Conservation (phyloP, 2,797 vertebrate species). For the Centroberyx gerrardi region DNA sequence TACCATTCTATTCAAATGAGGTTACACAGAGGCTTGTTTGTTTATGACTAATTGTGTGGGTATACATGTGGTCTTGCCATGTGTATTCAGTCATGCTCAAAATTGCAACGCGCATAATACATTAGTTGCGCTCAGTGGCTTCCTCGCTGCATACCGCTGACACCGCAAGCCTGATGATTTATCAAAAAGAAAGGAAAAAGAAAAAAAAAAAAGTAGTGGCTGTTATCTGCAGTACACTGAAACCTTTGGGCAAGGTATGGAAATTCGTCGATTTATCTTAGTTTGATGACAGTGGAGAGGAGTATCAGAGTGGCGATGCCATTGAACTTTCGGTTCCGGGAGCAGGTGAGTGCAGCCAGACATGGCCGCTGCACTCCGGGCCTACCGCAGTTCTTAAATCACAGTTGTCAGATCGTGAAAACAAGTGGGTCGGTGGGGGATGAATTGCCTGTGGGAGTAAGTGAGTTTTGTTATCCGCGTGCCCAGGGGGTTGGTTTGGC, state of each 20-base stretch:
- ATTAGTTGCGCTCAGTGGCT: constrained; percentile 61
- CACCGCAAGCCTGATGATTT: constrained; percentile 64
- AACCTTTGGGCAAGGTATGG: constrained; percentile 69
- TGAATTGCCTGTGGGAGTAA: constrained; percentile 66
- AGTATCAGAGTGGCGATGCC: constrained; percentile 38
- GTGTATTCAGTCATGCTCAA: constrained; percentile 58
- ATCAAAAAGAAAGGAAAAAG: constrained; percentile 57
- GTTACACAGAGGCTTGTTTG: constrained; percentile 42
- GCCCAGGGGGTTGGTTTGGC: constrained; percentile 52
- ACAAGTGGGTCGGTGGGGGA: constrained; percentile 73
- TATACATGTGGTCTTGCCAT: constrained; percentile 47
- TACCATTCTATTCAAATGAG: constrained; percentile 52
- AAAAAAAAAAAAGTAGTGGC: constrained; percentile 15
- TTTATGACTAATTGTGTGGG: constrained; percentile 46
- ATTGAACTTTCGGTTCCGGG: constrained; percentile 59
- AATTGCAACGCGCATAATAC: constrained; percentile 63
- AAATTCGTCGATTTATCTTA: constrained; percentile 70
- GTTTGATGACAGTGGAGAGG: constrained; percentile 61
- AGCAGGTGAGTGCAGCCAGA: constrained; percentile 54
- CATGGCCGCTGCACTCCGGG: constrained; percentile 52
- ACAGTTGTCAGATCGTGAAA: constrained; percentile 74
- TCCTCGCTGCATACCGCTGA: constrained; percentile 64
- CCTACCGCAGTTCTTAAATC: constrained; percentile 74
- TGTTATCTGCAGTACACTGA: constrained; percentile 48
- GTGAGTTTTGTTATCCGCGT: constrained; percentile 72